phyloP scores from a whole-genome alignment of 1,140 invertebrate genomes.

The Sarcophaga peregrina region DNA sequence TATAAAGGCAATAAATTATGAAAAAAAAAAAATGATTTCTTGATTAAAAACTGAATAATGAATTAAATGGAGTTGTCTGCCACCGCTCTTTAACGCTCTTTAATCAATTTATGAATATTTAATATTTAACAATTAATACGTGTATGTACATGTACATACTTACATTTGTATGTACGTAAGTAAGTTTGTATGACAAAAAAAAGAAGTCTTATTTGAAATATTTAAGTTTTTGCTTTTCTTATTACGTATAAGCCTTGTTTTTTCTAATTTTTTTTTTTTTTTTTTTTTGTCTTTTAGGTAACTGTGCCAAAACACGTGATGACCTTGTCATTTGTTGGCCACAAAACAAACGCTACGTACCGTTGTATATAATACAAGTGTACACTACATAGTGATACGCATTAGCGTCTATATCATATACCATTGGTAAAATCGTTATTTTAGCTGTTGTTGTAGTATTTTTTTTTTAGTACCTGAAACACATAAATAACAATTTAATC shows the following conservation, averaged over 20 bases:
- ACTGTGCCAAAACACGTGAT: conserved; percentile 40
- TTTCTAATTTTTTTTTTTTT: neutral
- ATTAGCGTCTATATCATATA: neutral
- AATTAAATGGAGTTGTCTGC: neutral
- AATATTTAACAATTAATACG: neutral
- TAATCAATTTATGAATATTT: neutral
- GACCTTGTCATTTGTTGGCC: conserved; percentile 34
- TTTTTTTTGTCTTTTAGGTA: neutral
- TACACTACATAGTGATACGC: neutral
- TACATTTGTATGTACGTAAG: no score
- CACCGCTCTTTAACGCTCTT: neutral
- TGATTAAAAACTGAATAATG: no score
- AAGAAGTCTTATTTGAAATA: no score
- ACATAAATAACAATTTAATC: neutral
- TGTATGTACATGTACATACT: no score
- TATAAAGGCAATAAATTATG: no score
- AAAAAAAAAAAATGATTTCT: no score
- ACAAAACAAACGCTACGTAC: conserved; percentile 18
- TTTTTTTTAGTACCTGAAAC: neutral
- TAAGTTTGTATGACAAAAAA: no score
- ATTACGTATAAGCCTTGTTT: neutral
- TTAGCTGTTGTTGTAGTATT: no score
- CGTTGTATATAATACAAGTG: neutral
- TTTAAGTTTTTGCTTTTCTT: neutral
- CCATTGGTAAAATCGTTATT: no score